Conservation (phyloP, 2,113 vertebrate species). For the Martes martes region DNA sequence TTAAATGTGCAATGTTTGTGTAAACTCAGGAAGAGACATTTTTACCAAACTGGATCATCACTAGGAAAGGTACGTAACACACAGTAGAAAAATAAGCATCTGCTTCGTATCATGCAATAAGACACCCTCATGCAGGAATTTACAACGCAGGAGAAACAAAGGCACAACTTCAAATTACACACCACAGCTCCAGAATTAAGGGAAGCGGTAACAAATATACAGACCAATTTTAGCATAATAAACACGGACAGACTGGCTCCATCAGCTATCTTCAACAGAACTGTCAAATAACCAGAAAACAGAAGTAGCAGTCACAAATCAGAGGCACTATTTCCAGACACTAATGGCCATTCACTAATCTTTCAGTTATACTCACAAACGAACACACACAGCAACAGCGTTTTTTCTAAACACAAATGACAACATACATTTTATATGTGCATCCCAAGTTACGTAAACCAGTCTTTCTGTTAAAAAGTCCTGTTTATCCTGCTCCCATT, state of each 20-base stretch:
- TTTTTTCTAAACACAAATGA: slow-evolving; percentile 38
- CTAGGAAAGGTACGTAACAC: background rate
- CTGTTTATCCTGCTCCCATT: background rate
- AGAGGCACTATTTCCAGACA: background rate
- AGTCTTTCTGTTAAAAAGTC: background rate
- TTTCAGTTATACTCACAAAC: background rate
- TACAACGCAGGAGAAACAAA: background rate
- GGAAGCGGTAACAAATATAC: background rate
- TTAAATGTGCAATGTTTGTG: background rate
- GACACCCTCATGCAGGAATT: background rate
- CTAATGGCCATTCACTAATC: background rate
- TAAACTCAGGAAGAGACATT: slow-evolving; percentile 16
- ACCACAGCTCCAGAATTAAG: background rate
- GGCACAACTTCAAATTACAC: background rate
- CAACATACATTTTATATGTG: background rate
- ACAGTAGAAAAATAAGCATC: slow-evolving; percentile 12
- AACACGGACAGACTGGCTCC: background rate
- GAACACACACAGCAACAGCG: background rate
- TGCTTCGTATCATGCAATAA: background rate
- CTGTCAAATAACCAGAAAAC: background rate
- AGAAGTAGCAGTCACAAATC: background rate
- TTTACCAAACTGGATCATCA: background rate
- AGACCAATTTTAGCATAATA: background rate
- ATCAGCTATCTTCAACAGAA: background rate
- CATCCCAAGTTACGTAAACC: background rate